Evolutionary conservation across 2,113 vertebrate genomes (phyloP).

Genomic region (Petaurus breviceps): DNA sequence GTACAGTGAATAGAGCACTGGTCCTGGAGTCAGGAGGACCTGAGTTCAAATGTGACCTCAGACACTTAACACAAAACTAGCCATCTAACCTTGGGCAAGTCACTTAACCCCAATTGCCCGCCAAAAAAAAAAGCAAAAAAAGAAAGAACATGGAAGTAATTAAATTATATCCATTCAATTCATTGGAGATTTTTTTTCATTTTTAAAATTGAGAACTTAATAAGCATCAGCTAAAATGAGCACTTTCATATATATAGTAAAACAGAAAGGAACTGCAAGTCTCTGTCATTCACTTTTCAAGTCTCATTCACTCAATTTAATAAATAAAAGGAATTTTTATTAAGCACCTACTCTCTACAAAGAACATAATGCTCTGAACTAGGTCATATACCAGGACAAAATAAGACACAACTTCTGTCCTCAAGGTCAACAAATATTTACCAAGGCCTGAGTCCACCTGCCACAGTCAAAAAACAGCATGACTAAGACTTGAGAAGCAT

Average conservation of each 20-base stretch:
- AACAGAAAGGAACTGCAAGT: not conserved
- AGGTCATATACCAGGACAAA: not conserved
- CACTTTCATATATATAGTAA: not conserved
- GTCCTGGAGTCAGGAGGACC: too few relatives aligned
- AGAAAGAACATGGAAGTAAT: not conserved
- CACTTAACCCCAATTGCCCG: too few relatives aligned
- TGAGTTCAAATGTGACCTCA: too few relatives aligned
- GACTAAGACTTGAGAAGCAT: not conserved
- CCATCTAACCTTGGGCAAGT: too few relatives aligned
- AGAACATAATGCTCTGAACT: not conserved
- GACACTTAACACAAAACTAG: too few relatives aligned
- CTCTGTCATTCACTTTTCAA: not conserved
- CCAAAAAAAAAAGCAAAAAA: too few relatives aligned
- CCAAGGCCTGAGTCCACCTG: not conserved
- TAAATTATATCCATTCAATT: not conserved
- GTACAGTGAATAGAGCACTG: too few relatives aligned
- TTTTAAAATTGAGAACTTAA: not conserved
- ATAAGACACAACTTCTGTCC: not conserved
- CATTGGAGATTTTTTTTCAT: not conserved
- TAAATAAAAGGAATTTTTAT: not conserved
- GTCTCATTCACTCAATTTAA: not conserved
- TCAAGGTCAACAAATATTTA: not conserved
- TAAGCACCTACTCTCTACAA: not conserved
- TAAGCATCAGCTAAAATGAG: not conserved
- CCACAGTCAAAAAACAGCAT: not conserved